Evolutionary conservation across 2,797 vertebrate genomes (phyloP).

Genomic region (Trachurus trachurus): DNA sequence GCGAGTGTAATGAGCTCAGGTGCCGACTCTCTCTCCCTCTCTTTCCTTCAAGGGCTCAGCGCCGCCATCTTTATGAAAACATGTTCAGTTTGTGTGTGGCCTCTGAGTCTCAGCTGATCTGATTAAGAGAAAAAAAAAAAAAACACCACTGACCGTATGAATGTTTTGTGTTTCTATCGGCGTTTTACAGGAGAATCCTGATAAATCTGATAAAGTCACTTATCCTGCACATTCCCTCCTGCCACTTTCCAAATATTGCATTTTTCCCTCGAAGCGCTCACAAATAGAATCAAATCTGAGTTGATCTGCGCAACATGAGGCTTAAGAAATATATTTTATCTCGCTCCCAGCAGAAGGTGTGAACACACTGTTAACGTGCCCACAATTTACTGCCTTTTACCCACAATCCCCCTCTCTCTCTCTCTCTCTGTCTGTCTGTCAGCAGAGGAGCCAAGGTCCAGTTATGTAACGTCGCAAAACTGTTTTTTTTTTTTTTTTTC

Average conservation of each 20-base stretch:
- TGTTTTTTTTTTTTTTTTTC: conserved; percentile 4
- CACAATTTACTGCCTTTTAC: conserved; percentile 35
- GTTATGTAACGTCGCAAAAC: conserved; percentile 43
- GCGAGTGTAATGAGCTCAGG: no score
- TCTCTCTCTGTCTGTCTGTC: no score
- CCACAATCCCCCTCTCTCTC: conserved; percentile 13
- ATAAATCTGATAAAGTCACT: conserved; percentile 1
- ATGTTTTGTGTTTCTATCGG: not conserved
- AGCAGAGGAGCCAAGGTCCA: not conserved
- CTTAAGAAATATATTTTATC: conserved; percentile 19
- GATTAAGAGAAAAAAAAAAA: no score
- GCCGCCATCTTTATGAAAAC: no score
- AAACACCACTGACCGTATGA: not conserved
- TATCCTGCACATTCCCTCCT: not conserved
- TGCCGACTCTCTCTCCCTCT: no score
- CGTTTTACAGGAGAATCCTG: not conserved
- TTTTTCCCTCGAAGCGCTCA: not conserved
- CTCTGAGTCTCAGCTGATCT: no score
- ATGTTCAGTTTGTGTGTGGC: no score
- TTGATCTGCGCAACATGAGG: conserved; percentile 8
- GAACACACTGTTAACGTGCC: conserved; percentile 36
- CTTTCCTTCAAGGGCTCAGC: no score
- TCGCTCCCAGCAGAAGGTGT: conserved; percentile 28
- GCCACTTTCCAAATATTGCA: not conserved
- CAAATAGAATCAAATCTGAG: conserved; percentile 6